Evolutionary conservation across 2,888 invertebrate genomes (phyloP), one percentile per base, ranked within the genome.

Genomic region (Thymelicus sylvestris): DNA sequence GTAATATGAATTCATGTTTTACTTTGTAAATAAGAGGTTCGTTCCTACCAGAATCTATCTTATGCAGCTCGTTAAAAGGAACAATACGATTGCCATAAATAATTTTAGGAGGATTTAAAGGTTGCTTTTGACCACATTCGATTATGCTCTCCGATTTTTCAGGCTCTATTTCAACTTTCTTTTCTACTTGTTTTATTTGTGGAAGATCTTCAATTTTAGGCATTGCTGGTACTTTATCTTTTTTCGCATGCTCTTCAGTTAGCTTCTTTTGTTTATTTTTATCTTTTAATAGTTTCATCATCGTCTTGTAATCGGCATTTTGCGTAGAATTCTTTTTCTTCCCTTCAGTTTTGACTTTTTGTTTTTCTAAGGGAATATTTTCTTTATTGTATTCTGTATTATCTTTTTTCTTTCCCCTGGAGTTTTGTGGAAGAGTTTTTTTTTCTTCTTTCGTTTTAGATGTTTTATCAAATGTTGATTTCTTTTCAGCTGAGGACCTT

Each of bases 51-150:
- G 0, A 66, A 24, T 41, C 10, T 44, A 5, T 67, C 61, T 63
- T 75, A 59, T 69, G 64, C 39, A 66, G 67, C 61, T 78, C 65
- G 4, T 74, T 77, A 2, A 59, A 39, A n/a, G 74, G 76, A 12
- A 79, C 74, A 44, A 83, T 77, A 13, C 71, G 65, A 24, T 31
- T 74, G 5, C 82, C 83, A 76, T 74, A 77, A 55, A 86, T 76
- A 79, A 82, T 82, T 75, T 81, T 77, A 52, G 48, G 13, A 13
- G 31, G 63, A 52, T 19, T 55, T 15, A 31, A 12, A 62, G 52
- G 0, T 67, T 38, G 8, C 68, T 66, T 7, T 67, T 69, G 74
- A 24, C 55, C 24, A 55, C 83, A 84, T 60, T 80, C 78, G n/a
- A 80, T 48, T 59, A 79, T 61, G 75, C 79, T 82, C 39, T 75